Evolutionary conservation across 2,113 vertebrate genomes (phyloP), one percentile per base, ranked within the genome.

Genomic region (Centropristis striata): DNA sequence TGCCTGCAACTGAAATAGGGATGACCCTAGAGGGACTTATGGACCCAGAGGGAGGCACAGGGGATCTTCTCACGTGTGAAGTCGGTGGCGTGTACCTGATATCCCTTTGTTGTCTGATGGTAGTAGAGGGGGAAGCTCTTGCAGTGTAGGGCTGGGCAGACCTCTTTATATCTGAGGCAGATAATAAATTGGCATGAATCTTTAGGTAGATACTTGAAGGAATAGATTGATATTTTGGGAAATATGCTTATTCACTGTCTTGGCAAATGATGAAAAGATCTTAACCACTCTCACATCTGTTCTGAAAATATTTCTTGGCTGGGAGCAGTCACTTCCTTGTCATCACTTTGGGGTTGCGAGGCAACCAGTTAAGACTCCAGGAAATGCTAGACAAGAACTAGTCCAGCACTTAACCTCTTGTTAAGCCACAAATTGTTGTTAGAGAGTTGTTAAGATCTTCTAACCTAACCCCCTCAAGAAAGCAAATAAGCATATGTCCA

Each of bases 81-180:
- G 84, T 28, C 0, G 92, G 91, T 4, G 88, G 81, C 23, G 91
- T 95, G 42, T 93, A 95, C 70, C 80, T 93, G 18, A 78, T 71
- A 28, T 96, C 94, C 68, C 86, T 90, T 50, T 87, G 83, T 85
- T 94, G 94, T 84, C 93, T 95, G 82, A 92, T 72, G 87, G 93
- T 78, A n/a, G n/a, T 49, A 85, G 85, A n/a, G 42, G 89, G 51
- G 59, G 95, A 91, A 44, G 87, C 84, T 93, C 80, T 93, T 89
- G 90, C 91, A 64, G 86, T 89, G 54, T 96, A 95, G 4, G 88
- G 88, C 71, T 94, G 94, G 14, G 90, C 65, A 28, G 93, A 87
- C 71, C 92, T 93, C 93, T 95, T 92, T 86, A 96, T 92, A 85
- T 96, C 97, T 99, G 90, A 44, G 73, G 82, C 72, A 87, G 36